Conservation (phyloP, 2,113 vertebrate genomes). For the Procavia capensis region DNA sequence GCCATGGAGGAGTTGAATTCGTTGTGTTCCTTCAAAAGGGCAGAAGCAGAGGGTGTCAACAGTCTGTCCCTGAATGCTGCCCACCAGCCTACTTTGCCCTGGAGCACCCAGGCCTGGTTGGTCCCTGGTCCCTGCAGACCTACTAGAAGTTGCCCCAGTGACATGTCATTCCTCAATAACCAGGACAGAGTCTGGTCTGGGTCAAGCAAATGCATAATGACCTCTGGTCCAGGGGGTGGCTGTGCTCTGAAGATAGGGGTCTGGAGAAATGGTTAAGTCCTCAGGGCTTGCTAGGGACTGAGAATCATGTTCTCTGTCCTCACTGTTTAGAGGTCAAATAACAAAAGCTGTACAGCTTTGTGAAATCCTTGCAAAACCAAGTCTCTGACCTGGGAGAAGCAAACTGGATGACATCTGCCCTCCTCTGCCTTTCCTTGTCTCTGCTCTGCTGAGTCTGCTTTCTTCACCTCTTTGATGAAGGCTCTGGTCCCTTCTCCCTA, state of each 20-base stretch:
- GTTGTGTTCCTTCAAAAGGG: conserved; percentile 91
- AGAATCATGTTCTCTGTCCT: neutral
- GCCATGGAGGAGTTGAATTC: conserved; percentile 97
- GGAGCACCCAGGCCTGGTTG: neutral
- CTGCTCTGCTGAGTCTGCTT: neutral
- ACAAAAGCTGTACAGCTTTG: neutral
- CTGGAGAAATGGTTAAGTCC: neutral
- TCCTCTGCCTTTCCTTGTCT: neutral
- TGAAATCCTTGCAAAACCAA: neutral
- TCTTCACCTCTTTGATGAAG: neutral
- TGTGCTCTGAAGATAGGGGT: neutral
- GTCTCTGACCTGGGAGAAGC: neutral
- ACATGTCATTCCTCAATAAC: neutral
- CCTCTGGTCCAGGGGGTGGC: neutral
- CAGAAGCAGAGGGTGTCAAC: neutral
- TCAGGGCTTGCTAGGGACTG: neutral
- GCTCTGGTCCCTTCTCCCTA: neutral
- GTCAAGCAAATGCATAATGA: neutral
- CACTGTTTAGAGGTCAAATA: neutral
- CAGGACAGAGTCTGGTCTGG: neutral
- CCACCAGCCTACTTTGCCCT: neutral
- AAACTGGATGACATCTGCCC: neutral
- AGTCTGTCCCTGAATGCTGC: neutral
- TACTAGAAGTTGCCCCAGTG: neutral
- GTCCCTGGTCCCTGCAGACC: neutral